Conservation (phyloP, 2,888 invertebrate genomes). For the Drosophila mimica region DNA sequence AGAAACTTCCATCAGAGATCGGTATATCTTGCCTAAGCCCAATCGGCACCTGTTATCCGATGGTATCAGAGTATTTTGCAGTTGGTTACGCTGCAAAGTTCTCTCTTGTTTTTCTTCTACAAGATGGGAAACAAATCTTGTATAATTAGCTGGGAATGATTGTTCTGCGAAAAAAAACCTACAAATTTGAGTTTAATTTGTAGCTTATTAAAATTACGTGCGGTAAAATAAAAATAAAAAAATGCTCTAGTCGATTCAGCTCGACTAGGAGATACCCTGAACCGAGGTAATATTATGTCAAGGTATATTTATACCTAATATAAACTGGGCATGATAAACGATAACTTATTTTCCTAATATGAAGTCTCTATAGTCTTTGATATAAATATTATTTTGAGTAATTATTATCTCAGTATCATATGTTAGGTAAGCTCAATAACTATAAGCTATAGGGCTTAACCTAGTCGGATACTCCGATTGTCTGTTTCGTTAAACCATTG, state of each 20-base stretch:
- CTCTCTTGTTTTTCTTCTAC: no score
- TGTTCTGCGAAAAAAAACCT: background rate
- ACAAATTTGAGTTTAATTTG: background rate
- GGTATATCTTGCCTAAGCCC: no score
- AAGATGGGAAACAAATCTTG: no score
- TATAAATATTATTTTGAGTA: background rate
- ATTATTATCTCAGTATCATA: background rate
- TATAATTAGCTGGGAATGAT: no score
- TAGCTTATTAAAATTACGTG: background rate
- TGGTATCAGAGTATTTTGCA: no score
- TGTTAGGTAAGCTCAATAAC: no score
- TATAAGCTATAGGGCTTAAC: background rate
- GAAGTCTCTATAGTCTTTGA: background rate
- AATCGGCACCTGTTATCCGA: no score
- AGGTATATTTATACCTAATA: background rate
- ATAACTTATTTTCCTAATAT: background rate
- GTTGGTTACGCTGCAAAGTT: no score
- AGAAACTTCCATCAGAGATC: no score
- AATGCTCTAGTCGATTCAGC: no score
- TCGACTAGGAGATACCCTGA: no score
- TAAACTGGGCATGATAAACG: background rate
- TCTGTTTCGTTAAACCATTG: no score
- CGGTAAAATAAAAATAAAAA: background rate
- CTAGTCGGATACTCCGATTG: background rate
- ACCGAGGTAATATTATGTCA: background rate